A percentile compares a stretch with the other conserved stretches of the same genome.
Evolutionary conservation across 2,888 invertebrate species (phyloP).

Genomic region (Drosophila peninsularis): DNA sequence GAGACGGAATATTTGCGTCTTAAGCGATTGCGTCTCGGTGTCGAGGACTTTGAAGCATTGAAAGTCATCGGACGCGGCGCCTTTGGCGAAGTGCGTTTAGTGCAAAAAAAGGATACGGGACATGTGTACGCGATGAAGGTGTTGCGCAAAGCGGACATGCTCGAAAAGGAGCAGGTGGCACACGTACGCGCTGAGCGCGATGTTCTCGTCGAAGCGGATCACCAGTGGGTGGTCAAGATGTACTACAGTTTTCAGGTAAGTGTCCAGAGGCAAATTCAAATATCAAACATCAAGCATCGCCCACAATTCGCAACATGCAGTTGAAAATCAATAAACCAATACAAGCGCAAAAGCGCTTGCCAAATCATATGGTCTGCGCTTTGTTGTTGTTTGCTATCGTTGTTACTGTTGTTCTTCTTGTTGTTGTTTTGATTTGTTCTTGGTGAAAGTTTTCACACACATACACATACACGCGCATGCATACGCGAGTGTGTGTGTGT

Average conservation of each 20-base stretch:
- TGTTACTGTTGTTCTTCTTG: conserved; percentile 25
- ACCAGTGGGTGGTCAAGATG: conserved; percentile 99
- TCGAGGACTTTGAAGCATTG: conserved; percentile 98
- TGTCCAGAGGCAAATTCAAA: not conserved
- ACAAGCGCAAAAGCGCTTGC: conserved; percentile 66
- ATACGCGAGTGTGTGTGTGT: not conserved
- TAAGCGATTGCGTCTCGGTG: conserved; percentile 97
- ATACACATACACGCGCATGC: conserved; percentile 12
- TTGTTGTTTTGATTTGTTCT: conserved; percentile 61
- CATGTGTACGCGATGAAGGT: conserved; percentile 99
- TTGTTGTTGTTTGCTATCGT: conserved; percentile 32
- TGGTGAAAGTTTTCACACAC: conserved; percentile 71
- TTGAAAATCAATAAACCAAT: conserved; percentile 78
- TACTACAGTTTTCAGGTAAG: conserved; percentile 96
- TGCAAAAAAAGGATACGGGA: conserved; percentile 99
- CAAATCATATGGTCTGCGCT: conserved; percentile 71
- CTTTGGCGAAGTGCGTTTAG: conserved; percentile 97
- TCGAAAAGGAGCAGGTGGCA: conserved; percentile 99
- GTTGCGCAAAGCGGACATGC: conserved; percentile 98
- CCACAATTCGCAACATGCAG: conserved; percentile 24
- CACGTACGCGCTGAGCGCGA: conserved; percentile 99
- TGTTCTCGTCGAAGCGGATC: conserved; percentile 99
- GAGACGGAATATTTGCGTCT: conserved; percentile 99
- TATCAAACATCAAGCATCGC: not conserved
- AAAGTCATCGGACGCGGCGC: conserved; percentile 97